These are phyloP conservation scores for Galaxias olidus DNA, from an alignment of 2,797 vertebrate genomes.

Conservation along the genomic window DNA sequence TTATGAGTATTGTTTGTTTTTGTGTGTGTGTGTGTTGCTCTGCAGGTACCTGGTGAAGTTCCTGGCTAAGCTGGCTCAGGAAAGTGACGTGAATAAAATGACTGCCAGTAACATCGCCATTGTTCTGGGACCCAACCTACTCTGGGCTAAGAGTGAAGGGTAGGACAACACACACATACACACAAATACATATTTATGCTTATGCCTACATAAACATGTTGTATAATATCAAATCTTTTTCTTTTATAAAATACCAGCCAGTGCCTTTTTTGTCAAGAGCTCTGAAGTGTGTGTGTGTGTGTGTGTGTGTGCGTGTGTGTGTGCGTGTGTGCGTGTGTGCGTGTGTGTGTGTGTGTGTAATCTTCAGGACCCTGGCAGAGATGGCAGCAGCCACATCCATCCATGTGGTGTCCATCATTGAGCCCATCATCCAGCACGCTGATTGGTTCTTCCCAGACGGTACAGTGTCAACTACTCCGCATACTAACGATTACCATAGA, in stretches of 20 bases:
- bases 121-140: conserved; percentile 92
- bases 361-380: conserved; percentile 87
- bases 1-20: neutral
- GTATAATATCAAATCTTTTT: neutral
- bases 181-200: neutral
- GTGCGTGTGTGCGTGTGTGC: neutral
- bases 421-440: conserved; percentile 94
- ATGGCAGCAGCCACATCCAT: conserved; percentile 96
- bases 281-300: no score
- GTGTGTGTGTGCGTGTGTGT: neutral
- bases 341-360: neutral
- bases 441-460: conserved; percentile 98
- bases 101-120: conserved; percentile 95
- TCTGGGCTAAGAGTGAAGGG: conserved; percentile 97
- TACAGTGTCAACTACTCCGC: conserved; percentile 48
- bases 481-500: neutral
- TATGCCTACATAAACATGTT: neutral
- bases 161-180: conserved; percentile 58
- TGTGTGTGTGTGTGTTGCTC: conserved; percentile 4
- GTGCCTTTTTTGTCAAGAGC: no score
- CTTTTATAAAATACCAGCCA: no score
- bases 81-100: conserved; percentile 96
- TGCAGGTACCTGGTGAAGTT: conserved; percentile 97
- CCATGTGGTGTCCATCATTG: conserved; percentile 92
- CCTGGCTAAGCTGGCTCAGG: conserved; percentile 90